Evolutionary conservation across 2,113 vertebrate species (phyloP), one percentile per base, ranked within the genome.

Genomic region (Psittacula cyanocephala): DNA sequence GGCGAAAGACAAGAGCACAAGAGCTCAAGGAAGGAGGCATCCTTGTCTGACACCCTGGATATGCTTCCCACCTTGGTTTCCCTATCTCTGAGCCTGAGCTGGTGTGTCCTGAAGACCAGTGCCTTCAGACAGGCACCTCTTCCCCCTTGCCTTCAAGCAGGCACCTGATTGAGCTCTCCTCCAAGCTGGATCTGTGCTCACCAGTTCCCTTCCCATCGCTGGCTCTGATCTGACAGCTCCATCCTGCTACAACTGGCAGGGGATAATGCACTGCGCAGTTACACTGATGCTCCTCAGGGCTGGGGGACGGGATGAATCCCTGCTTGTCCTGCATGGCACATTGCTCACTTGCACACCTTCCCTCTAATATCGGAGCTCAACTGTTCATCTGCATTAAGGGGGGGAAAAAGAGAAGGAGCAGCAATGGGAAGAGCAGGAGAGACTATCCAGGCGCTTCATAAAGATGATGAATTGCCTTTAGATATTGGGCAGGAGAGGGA

Each of bases 391-490:
- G 69, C 78, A 81, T 76, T 65, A 31, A 23, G 2, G 8, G 4
- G 22, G 3, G 15, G 24, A 3, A 7, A 31, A 39, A 39, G 35
- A n/a, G 49, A 9, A 12, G 24, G 44, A 68, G 52, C 83, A 81
- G 94, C 55, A 12, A 53, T 4, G 24, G 55, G 13, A 82, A 44
- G 85, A 88, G 91, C 52, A 49, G 77, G 72, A 88, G 85, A 88
- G 81, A 55, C 78, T 63, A 80, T 95, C 89, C 88, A 43, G 82
- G 93, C 23, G 28, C 89, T 95, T 95, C 89, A 77, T 96, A 96
- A 95, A 96, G 83, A 83, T 90, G 95, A 96, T 91, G 88, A 95
- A 95, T 96, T 95, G 95, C 95, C 96, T 91, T 96, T 90, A 94
- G 96, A 86, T 96, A 90, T 55, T 86, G 93, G 93, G 85, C 82